Evolutionary conservation across 2,113 vertebrate genomes (phyloP).

Genomic region (Ibidorhyncha struthersii): DNA sequence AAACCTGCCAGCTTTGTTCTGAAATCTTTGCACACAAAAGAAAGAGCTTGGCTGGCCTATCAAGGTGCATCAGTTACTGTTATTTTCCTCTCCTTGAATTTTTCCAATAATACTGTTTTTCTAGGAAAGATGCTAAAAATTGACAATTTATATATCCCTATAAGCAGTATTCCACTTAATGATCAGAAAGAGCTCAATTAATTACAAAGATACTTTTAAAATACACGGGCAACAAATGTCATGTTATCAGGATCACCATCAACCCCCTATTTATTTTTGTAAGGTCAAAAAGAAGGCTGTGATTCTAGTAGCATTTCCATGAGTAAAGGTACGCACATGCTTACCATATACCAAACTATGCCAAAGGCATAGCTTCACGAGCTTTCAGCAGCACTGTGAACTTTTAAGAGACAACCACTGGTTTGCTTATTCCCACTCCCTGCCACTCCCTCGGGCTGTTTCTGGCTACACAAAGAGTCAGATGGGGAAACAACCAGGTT

Average conservation of each 20-base stretch:
- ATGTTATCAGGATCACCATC: background rate
- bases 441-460: background rate
- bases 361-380: background rate
- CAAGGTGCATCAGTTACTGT: background rate
- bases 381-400: background rate
- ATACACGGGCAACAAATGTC: background rate
- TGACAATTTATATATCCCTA: background rate
- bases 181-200: background rate
- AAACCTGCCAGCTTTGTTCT: background rate
- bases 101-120: background rate
- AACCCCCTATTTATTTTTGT: background rate
- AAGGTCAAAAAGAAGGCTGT: background rate
- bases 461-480: background rate
- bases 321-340: background rate
- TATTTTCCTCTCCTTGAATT: background rate
- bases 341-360: background rate
- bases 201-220: background rate
- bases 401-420: background rate
- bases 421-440: background rate
- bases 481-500: background rate
- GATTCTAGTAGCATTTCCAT: background rate
- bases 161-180: background rate
- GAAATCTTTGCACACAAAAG: background rate
- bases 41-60: background rate
- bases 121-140: background rate